Base-by-base conservation (phyloP, 2,113 vertebrate genomes). In the Catharus fuscescens region DNA sequence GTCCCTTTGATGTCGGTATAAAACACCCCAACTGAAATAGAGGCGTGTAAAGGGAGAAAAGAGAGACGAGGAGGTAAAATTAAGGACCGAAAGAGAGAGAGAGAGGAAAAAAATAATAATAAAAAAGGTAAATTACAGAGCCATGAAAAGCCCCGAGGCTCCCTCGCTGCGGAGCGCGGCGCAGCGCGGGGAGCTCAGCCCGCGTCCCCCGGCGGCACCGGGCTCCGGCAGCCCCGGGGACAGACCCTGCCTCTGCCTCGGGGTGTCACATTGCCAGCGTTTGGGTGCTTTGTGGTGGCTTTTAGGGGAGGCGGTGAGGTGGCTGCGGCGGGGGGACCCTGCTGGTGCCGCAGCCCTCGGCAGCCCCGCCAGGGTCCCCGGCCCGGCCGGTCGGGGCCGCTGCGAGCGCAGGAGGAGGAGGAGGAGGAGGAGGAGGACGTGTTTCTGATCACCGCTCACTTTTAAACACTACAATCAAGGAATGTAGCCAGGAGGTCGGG, bases 401-500 rank as follows among this genome's bases (percentile, higher is more conserved):
- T 61, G 54, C 25, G 23, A 57, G 57, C 16, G 4, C 21, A 38
- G 20, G 19, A 48, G 47, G 25, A 40, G 21, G 59, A 57, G 34
- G 64, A 23, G 13, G 65, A 38, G 31, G 36, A 40, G 34, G 72
- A 66, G 24, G 42, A 67, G 7, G 77, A 88, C 7, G 80, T 15
- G 36, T 42, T 90, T 42, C 74, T 65, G 95, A 80, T 96, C 88
- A 45, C 62, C 65, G 52, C 76, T 85, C 25, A 89, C 86, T 93
- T 93, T 95, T 80, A 91, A 87, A 90, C 90, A 69, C 44, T 71
- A 76, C 80, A 85, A 88, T 92, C 94, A 79, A 89, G 93, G 88
- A 88, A 81, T 28, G 88, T 93, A 97, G 91, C 92, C 89, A 93
- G 91, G 82, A 96, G 92, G 78, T 94, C 94, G 81, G 91, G 93